Conservation (phyloP, 2,888 invertebrate genomes). For the Isotomurus palustris region DNA sequence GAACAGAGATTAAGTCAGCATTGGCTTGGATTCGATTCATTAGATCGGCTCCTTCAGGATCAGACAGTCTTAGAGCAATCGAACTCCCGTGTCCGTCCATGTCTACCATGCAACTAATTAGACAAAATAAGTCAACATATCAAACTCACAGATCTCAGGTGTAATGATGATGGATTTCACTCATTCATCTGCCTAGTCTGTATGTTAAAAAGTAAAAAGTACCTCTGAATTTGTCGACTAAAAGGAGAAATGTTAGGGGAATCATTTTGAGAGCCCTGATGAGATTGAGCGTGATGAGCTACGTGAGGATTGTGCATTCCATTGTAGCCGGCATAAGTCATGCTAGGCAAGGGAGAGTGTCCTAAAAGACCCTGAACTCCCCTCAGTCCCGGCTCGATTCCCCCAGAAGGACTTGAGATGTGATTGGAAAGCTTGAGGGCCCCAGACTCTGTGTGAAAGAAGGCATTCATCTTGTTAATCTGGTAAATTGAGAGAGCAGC, state of each 20-base stretch:
- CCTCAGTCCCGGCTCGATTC: constrained; percentile 24
- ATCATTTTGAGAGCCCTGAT: constrained; percentile 21
- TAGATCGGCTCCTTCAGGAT: constrained; percentile 32
- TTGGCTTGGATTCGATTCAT: constrained; percentile 35
- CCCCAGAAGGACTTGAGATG: constrained; percentile 8
- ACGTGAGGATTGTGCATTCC: constrained; percentile 8
- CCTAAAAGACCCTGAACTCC: background rate
- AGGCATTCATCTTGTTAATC: too few relatives aligned
- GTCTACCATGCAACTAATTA: constrained; percentile 13
- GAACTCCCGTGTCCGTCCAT: constrained; percentile 25
- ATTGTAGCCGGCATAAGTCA: constrained; percentile 10
- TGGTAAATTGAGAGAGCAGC: background rate
- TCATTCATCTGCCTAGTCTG: background rate
- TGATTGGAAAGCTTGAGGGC: constrained; percentile 6
- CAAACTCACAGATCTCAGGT: background rate
- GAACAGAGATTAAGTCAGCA: constrained; percentile 40
- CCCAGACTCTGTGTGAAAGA: constrained; percentile 4
- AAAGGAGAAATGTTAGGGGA: constrained; percentile 8
- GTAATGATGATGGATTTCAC: background rate
- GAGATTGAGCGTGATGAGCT: constrained; percentile 20
- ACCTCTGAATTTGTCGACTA: constrained; percentile 24
- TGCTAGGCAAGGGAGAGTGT: constrained; percentile 28
- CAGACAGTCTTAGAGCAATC: constrained; percentile 26
- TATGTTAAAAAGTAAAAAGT: background rate
- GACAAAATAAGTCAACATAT: background rate